Conservation (phyloP, 2,888 invertebrate genomes). For the Perizoma flavofasciatum region DNA sequence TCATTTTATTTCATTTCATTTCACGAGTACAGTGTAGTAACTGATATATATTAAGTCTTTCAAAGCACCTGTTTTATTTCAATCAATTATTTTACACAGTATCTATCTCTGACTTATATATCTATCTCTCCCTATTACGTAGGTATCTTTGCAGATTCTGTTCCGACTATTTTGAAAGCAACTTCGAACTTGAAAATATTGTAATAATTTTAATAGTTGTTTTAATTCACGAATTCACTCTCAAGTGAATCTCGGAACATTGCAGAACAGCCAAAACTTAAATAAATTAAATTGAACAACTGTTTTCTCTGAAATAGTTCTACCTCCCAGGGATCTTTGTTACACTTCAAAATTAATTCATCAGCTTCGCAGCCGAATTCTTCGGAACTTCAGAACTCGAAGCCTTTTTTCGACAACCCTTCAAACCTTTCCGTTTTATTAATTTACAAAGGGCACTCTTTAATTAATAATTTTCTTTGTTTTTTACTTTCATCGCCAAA, state of each 20-base stretch:
- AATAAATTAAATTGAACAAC: constrained; percentile 3
- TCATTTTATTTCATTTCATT: no score
- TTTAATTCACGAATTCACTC: no score
- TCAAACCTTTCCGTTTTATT: constrained; percentile 41
- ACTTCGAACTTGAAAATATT: no score
- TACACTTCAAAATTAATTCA: constrained; percentile 22
- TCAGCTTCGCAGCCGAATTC: constrained; percentile 21
- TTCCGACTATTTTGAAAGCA: no score
- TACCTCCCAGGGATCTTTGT: constrained; percentile 1
- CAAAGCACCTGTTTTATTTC: no score
- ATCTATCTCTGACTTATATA: no score
- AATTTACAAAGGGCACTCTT: constrained; percentile 39
- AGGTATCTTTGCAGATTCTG: no score
- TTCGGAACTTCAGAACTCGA: constrained; percentile 27
- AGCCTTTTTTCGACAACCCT: constrained; percentile 33
- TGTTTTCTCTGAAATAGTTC: constrained; percentile 20
- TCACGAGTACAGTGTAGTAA: no score
- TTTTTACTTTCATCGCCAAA: constrained; percentile 36
- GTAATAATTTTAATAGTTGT: no score
- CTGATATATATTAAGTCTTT: no score
- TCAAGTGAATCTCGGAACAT: not conserved
- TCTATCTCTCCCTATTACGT: no score
- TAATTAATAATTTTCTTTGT: constrained; percentile 42
- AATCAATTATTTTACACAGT: no score
- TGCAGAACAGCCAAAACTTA: constrained; percentile 2